These are phyloP conservation scores for Manduca sexta DNA, from an alignment of 1,140 invertebrate species.

Conservation along the genomic window DNA sequence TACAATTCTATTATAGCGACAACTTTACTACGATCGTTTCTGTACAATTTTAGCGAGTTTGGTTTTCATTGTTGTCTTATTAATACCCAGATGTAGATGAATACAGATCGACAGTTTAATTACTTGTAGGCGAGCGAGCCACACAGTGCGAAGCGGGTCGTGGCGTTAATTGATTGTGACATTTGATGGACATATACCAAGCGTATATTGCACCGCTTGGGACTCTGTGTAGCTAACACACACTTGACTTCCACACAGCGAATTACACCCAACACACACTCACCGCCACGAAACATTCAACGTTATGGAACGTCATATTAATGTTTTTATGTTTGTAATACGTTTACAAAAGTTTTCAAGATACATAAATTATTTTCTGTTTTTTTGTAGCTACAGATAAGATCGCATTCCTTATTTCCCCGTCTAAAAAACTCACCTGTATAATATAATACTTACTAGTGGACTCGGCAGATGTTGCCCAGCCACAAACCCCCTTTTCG, in stretches of 20 bases:
- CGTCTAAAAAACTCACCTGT: no score
- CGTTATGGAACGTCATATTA: no score
- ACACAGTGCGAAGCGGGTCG: conserved; percentile 24
- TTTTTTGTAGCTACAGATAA: no score
- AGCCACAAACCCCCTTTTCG: no score
- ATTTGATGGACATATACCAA: conserved; percentile 57
- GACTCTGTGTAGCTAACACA: conserved; percentile 17
- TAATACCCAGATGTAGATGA: background rate
- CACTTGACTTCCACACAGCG: background rate
- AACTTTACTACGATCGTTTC: conserved; percentile 39
- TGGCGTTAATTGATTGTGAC: conserved; percentile 65
- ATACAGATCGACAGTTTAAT: conserved; percentile 45
- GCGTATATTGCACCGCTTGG: conserved; percentile 43
- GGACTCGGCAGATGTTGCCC: no score
- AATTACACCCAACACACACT: no score
- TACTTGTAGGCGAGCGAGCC: conserved; percentile 26
- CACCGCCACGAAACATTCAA: no score
- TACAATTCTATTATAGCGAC: conserved; percentile 51
- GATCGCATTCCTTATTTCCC: no score
- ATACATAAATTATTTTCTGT: no score
- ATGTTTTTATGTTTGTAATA: no score
- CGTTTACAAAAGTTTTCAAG: no score
- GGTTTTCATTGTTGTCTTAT: background rate
- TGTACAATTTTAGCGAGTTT: background rate
- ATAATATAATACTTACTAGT: no score